Base-by-base conservation (phyloP, 2,113 vertebrate species). In the Poicephalus gulielmi region DNA sequence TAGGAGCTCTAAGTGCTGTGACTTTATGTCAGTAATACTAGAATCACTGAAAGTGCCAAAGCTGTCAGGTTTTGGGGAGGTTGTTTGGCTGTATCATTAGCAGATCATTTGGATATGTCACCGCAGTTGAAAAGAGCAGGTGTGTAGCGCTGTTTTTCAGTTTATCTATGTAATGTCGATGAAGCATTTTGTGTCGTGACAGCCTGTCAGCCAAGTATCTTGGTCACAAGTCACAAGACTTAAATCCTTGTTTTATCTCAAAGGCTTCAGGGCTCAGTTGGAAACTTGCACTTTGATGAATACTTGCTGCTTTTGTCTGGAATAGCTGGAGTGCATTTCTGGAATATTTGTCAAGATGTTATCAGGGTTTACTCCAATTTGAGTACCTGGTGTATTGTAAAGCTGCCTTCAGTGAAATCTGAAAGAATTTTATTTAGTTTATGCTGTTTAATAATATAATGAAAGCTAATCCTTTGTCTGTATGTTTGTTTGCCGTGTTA, bases 271-370 rank as follows among this genome's bases (percentile, higher is more conserved):
- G 96, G 88, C 95, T 93, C 78, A 6, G 76, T 80, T 96, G 96
- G 92, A 96, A 96, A 95, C 83, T 87, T 86, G 62, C 84, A 76
- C 92, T 97, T 97, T 95, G 93, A 96, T 95, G 90, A 93, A 96
- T 95, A 91, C 83, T 90, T 80, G 63, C 69, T 93, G 86, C 96
- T 96, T 98, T 98, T 98, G 97, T 97, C 98, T 95, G 83, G 94
- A 83, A 94, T 95, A 90, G 96, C 97, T 87, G 91, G 97, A 92
- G 95, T 97, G 94, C 97, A 97, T 98, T 98, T 98, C 96, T 98
- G 96, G 87, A 97, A 97, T 98, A 97, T 98, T 97, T 98, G 95
- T 96, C 93, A 94, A 97, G 98, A 98, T 98, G 97, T 97, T 98
- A 98, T 98, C 96, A 94, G 92, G 95, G 82, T 93, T 94, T 97